phyloP scores from a whole-genome alignment of 2,888 invertebrate genomes.

The Listrodromus nycthemerus region DNA sequence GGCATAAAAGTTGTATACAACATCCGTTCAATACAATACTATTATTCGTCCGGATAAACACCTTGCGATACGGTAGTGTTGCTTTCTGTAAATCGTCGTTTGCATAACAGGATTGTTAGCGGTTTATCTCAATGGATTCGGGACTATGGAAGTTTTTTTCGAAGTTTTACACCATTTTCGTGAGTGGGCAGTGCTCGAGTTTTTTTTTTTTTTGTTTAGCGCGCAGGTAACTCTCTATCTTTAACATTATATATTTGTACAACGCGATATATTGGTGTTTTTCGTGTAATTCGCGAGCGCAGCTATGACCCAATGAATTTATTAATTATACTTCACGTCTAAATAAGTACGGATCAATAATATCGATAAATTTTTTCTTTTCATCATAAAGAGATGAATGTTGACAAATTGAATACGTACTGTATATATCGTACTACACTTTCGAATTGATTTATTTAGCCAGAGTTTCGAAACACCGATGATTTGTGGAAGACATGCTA shows the following conservation, averaged over 20 bases:
- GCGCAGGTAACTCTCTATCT: constrained; percentile 19
- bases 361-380: neutral
- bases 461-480: constrained; percentile 16
- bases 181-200: constrained; percentile 50
- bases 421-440: neutral
- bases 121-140: neutral
- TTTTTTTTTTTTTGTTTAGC: constrained; percentile 44
- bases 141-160: neutral
- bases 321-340: constrained; percentile 24
- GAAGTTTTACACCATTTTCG: neutral
- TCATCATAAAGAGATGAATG: neutral
- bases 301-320: constrained; percentile 16
- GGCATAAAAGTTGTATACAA: constrained; percentile 71
- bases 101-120: neutral
- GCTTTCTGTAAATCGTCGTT: neutral
- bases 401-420: constrained; percentile 4
- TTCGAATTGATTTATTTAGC: neutral
- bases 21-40: constrained; percentile 64
- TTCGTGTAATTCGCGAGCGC: neutral
- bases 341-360: constrained; percentile 46
- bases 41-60: constrained; percentile 38
- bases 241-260: constrained; percentile 15
- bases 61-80: constrained; percentile 29
- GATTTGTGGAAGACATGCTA: constrained; percentile 46
- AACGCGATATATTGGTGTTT: constrained; percentile 33